A percentile compares a stretch with the other conserved stretches of the same genome.
These are phyloP conservation scores for Diadema setosum DNA, from an alignment of 35 echinoderm and acorn worm species.

Conservation along the genomic window DNA sequence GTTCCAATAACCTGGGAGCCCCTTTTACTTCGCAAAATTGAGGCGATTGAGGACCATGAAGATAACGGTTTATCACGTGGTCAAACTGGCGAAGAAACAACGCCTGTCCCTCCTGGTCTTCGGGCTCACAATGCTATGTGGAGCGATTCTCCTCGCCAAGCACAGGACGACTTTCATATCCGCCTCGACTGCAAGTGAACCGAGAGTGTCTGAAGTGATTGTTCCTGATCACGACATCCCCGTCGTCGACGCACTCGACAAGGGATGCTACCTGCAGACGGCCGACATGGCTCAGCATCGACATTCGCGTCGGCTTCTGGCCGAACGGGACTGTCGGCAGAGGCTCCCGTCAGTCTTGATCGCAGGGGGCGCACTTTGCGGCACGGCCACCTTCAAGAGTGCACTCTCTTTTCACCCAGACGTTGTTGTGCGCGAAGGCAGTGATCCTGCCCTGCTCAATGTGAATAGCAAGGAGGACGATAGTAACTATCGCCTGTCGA, in stretches of 20 bases:
- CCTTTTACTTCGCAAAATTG: too few relatives aligned
- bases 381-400: not conserved
- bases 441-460: too few relatives aligned
- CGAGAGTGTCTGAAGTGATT: too few relatives aligned
- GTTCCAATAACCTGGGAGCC: too few relatives aligned
- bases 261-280: not conserved
- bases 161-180: too few relatives aligned
- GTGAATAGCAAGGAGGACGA: not conserved
- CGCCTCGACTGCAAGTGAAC: too few relatives aligned
- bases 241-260: not conserved
- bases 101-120: too few relatives aligned
- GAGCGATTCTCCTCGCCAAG: too few relatives aligned
- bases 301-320: not conserved
- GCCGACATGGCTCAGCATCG: not conserved
- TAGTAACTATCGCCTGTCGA: not conserved
- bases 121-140: too few relatives aligned
- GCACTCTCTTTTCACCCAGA: not conserved
- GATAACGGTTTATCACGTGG: too few relatives aligned
- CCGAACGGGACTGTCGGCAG: not conserved
- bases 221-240: not conserved
- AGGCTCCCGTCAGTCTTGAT: not conserved
- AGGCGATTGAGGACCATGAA: too few relatives aligned
- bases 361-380: not conserved
- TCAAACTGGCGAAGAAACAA: too few relatives aligned
- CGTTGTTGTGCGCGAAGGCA: not conserved